Evolutionary conservation across 64 coral and sea anemone species (phyloP), one percentile per base, ranked within the genome.

Genomic region (Pocillopora verrucosa): DNA sequence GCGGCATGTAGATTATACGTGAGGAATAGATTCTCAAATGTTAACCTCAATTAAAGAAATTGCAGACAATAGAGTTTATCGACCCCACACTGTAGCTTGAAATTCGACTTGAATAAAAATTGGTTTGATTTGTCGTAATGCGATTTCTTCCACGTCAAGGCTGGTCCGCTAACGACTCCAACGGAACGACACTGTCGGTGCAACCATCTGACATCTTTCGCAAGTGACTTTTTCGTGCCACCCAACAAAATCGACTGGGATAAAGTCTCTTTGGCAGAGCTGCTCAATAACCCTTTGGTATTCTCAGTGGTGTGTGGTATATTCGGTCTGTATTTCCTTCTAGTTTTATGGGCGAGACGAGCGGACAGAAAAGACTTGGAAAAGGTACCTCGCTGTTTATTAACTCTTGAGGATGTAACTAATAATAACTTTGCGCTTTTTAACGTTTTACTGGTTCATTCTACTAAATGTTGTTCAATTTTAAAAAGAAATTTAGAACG

Each of bases 241-340:
- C 96, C 96, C 22, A 98, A 98, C 77, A 94, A 89, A 10, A 98
- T 98, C 73, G 96, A 98, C 41, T 98, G 93, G 93, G 87, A 65
- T 56, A 98, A 98, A 41, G 87, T 98, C 59, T 95, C 88, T 57
- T 62, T 98, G 0, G 93, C 90, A 61, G 93, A 98, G 57, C 93
- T 98, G 65, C 22, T 95, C 17, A 95, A 92, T 11, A 98, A 98
- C 61, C 96, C 96, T 12, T 90, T 92, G 34, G 96, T 98, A 3
- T 95, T 98, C 75, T 90, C 90, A 82, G 77, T 98, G n/a, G 96
- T 98, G 10, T 89, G 91, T 61, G 89, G 89, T 11, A 98, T 98
- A 56, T 98, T 98, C 90, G 96, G 90, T 10, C 9, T 95, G 17
- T 98, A 98, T 84, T 92, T 98, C 77, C 60, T 98, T 80, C 77